Evolutionary conservation across 1,140 invertebrate species (phyloP), one percentile per base, ranked within the genome.

Genomic region (Parapsyche elsis): DNA sequence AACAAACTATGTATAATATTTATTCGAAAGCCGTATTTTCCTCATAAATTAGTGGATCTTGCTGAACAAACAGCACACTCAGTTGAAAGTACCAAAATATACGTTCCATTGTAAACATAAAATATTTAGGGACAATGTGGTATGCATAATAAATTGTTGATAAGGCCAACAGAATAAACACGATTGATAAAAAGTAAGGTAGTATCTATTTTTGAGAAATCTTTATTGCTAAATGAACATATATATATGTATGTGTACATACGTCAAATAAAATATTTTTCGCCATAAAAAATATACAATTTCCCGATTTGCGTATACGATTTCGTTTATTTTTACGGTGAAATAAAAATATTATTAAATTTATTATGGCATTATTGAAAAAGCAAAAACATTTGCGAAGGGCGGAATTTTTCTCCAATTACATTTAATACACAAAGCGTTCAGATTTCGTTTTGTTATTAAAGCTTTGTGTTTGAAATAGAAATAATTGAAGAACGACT

Each of bases 31-130:
- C 57, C 57, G 57, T 61, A 61, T 21, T 61, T 61, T 61, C 21
- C 16, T 16, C 57, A 61, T 61, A 61, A 61, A 61, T 61, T 19
- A 61, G 57, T 61, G 57, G 57, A 61, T 61, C 57, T 61, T 61
- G 19, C 57, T 5, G 57, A 61, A 61, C 14, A 14, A 53, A 19
- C 16, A 61, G 21, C 57, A 21, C 21, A 21, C 16, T 61, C 21
- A 5, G 9, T 0, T 61, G 21, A 61, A 61, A 16, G 16, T 21
- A 21, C 57, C 57, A 21, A 16, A 61, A 61, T 21, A 16, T 61
- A 19, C 21, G n/a, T 61, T 9, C 57, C 57, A 9, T 61, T 61
- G 57, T 61, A 61, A 19, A 21, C 57, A 61, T 61, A 61, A 61
- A 61, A 61, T 61, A 61, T 61, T 61, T 21, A 61, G 57, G 7